Conservation (phyloP, 2,113 vertebrate genomes). For the Chionomys nivalis region DNA sequence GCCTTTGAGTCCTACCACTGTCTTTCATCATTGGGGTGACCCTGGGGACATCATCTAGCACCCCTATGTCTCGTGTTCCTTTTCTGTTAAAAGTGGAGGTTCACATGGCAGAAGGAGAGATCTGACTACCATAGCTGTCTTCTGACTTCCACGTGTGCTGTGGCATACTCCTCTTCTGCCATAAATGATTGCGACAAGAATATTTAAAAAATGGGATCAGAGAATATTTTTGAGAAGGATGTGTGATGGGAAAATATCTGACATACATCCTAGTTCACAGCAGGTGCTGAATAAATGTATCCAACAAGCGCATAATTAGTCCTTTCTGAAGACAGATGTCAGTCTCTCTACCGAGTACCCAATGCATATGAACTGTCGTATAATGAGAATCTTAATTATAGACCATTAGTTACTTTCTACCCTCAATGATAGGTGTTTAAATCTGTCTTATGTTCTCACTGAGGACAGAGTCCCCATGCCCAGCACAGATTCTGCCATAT, state of each 20-base stretch:
- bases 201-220: neutral
- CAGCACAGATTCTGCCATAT: neutral
- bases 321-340: neutral
- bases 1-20: neutral
- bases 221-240: neutral
- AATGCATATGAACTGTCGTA: neutral
- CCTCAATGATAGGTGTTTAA: neutral
- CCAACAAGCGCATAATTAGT: neutral
- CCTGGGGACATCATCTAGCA: neutral
- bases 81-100: constrained; percentile 6
- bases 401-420: neutral
- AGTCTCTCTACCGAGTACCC: neutral
- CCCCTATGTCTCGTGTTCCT: neutral
- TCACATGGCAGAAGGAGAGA: neutral
- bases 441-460: neutral
- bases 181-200: neutral
- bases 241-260: neutral
- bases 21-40: neutral
- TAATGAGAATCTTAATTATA: neutral
- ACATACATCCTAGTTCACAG: neutral
- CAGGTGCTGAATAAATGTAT: neutral
- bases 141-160: no score
- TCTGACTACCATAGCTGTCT: no score
- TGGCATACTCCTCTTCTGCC: neutral
- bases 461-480: neutral